Evolutionary conservation across 2,797 vertebrate genomes (phyloP).

Genomic region (Kryptopterus vitreolus): DNA sequence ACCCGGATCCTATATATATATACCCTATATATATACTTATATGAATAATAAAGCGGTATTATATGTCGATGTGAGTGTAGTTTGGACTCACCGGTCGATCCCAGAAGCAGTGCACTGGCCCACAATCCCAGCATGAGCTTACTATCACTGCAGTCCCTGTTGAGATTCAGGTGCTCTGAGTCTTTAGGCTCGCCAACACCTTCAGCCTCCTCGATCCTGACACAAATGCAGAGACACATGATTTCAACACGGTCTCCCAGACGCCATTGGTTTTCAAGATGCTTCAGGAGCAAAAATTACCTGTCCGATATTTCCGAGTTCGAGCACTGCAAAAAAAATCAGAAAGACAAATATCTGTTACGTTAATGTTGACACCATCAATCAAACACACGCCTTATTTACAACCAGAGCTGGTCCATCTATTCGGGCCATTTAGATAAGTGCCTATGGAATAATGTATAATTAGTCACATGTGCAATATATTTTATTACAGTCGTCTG

Average conservation of each 20-base stretch:
- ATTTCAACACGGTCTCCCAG: conserved; percentile 11
- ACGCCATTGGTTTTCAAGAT: conserved; percentile 6
- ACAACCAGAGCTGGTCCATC: not conserved
- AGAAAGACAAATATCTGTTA: conserved; percentile 26
- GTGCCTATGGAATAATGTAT: not conserved
- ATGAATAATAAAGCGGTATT: not conserved
- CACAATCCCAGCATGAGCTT: conserved; percentile 84
- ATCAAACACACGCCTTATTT: not conserved
- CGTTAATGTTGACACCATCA: not conserved
- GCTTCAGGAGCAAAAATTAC: conserved; percentile 71
- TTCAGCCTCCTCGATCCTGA: conserved; percentile 86
- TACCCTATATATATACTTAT: too few species aligned
- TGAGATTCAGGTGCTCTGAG: conserved; percentile 87
- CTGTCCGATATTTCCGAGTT: conserved; percentile 84
- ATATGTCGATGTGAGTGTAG: not conserved
- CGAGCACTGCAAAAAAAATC: conserved; percentile 72
- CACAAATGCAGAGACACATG: conserved; percentile 27
- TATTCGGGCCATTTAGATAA: not conserved
- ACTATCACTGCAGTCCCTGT: conserved; percentile 80
- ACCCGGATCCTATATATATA: too few species aligned
- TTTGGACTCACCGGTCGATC: conserved; percentile 76
- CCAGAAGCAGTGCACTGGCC: conserved; percentile 82
- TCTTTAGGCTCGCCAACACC: conserved; percentile 88
- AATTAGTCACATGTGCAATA: too few species aligned
- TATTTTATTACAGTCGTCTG: too few species aligned